phyloP scores from a whole-genome alignment of 1,140 invertebrate genomes.

The Mya arenaria region DNA sequence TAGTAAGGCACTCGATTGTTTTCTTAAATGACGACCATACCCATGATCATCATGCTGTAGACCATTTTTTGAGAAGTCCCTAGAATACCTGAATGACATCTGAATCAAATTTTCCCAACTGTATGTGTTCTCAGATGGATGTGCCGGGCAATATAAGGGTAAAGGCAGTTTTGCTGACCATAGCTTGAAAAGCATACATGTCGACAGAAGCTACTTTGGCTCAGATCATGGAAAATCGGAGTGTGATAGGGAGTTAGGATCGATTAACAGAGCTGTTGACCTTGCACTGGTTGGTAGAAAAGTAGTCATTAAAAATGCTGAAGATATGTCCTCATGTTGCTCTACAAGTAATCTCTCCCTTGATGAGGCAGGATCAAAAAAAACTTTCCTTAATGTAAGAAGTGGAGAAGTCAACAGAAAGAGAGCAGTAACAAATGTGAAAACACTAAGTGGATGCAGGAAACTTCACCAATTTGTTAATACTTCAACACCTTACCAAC shows the following conservation, averaged over 20 bases:
- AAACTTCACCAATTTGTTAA: too few relatives aligned
- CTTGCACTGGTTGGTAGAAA: not conserved
- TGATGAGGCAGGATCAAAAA: constrained; percentile 22
- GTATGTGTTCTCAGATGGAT: constrained; percentile 17
- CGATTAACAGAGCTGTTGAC: constrained; percentile 13
- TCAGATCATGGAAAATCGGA: not conserved
- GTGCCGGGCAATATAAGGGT: constrained; percentile 21
- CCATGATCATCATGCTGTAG: constrained; percentile 48
- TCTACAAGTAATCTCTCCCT: constrained; percentile 2
- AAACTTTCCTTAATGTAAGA: constrained; percentile 1
- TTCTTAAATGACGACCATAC: constrained; percentile 37
- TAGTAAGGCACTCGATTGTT: constrained; percentile 30
- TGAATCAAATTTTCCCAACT: constrained; percentile 19
- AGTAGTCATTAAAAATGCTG: constrained; percentile 1
- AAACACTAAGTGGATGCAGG: too few relatives aligned
- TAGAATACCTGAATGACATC: constrained; percentile 8
- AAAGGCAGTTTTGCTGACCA: constrained; percentile 13
- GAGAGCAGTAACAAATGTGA: constrained; percentile 2
- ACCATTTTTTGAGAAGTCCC: constrained; percentile 19
- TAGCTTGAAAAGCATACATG: not conserved
- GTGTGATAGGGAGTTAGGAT: constrained; percentile 2
- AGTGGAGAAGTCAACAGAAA: constrained; percentile 11
- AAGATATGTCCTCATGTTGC: constrained; percentile 6
- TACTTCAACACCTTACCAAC: too few relatives aligned
- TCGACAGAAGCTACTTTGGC: not conserved